A percentile compares a stretch with the other conserved stretches of the same genome.
These are phyloP conservation scores for Lasioglossum oenotherae DNA, from an alignment of 2,888 invertebrate genomes.

Conservation along the genomic window DNA sequence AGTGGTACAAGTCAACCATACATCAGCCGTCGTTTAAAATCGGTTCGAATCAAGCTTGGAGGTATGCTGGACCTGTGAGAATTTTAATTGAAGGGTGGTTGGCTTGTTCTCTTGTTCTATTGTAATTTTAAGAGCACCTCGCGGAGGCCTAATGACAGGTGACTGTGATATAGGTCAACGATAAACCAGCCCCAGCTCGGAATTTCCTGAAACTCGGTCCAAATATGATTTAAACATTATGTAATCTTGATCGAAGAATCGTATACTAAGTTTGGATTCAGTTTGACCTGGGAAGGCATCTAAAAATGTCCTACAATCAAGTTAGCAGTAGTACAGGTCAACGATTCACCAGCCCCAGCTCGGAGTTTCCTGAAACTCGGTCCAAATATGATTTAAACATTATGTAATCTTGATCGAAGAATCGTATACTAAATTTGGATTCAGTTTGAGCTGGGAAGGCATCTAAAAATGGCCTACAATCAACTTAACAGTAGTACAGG, in stretches of 20 bases:
- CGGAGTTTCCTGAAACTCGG: background rate
- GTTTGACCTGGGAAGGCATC: background rate
- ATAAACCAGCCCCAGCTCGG: background rate
- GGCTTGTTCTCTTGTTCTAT: background rate
- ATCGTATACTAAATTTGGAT: background rate
- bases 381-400: background rate
- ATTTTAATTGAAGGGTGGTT: background rate
- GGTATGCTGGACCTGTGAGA: background rate
- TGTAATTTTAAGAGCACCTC: background rate
- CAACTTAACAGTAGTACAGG: background rate
- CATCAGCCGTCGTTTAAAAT: background rate
- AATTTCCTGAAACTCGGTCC: background rate
- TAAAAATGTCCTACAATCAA: background rate
- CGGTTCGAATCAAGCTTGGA: background rate
- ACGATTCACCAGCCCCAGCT: background rate
- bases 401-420: background rate
- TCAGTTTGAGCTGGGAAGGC: background rate
- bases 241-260: background rate
- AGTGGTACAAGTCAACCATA: background rate
- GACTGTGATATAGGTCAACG: background rate
- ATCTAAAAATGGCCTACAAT: background rate
- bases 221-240: background rate
- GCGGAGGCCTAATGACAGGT: background rate
- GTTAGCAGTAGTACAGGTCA: background rate
- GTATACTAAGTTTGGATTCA: background rate